Base-by-base conservation (phyloP, 2,113 vertebrate species). In the Xenopus tropicalis region DNA sequence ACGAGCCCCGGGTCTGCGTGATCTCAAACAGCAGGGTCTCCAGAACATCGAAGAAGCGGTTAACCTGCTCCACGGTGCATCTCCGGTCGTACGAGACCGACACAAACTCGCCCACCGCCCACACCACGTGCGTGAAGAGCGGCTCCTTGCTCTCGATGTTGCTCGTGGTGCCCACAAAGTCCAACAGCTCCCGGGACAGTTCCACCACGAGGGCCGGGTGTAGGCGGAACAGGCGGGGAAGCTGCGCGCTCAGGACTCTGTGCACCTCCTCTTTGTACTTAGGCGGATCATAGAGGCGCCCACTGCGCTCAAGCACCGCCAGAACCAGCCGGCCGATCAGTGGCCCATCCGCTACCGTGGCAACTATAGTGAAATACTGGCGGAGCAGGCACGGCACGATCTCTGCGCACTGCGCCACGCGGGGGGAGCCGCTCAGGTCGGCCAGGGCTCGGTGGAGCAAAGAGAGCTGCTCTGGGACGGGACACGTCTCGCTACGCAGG, bases 21-120 rank as follows among this genome's bases (percentile, higher is more conserved):
- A 98, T 86, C 77, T 99, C 97, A 1, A 98, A 99, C 1, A 99
- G 87, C 83, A 96, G 84, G 0, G 95, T 93, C 82, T 99, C 97
- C 0, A 98, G 78, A 0, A 86, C 79, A 80, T 98, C 97, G 0
- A 98, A 98, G 86, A 94, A 96, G 2, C 86, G 85, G 57, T 86
- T 95, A 87, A 98, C 93, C 81, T 94, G 94, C 72, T 91, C 93
- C 79, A 93, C 96, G 0, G 93, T 96, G 85, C 97, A 98, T 65
- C 95, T 91, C 51, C 82, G 82, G 84, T 98, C 94, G 0, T 86
- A 90, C 0, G 87, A 85, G 79, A 90, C 88, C 0, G 96, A 93
- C 59, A 95, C 77, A 80, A 92, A 95, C 80, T 98, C 96, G 0
- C 97, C 96, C 0, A 98, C 14, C 2, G 95, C 93, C 94, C 96